Evolutionary conservation across 2,888 invertebrate genomes (phyloP).

Genomic region (Diaperis boleti): DNA sequence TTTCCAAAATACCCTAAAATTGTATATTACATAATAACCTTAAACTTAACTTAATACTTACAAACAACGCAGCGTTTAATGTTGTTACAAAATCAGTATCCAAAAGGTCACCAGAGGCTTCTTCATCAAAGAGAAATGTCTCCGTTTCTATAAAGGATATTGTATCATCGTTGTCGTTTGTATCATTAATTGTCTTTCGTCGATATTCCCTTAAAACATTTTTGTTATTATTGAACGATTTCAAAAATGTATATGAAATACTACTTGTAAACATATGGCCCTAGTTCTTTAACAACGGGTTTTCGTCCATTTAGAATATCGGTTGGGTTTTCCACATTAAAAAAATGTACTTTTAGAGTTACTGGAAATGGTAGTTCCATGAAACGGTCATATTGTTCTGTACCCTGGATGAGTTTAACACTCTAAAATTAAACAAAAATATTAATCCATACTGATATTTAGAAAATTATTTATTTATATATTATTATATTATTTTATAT

Average conservation of each 20-base stretch:
- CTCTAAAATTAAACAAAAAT: too few species aligned
- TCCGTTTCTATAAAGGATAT: constrained; percentile 19
- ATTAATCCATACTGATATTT: too few species aligned
- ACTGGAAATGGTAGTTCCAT: constrained; percentile 59
- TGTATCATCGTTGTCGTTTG: constrained; percentile 19
- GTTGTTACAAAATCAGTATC: constrained; percentile 18
- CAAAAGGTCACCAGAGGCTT: constrained; percentile 28
- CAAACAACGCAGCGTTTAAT: constrained; percentile 10
- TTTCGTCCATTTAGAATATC: constrained; percentile 70
- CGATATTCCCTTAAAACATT: constrained; percentile 11
- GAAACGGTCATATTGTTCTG: constrained; percentile 26
- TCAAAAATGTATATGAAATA: background rate
- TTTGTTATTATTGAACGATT: background rate
- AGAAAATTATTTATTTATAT: too few species aligned
- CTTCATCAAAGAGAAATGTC: constrained; percentile 18
- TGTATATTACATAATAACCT: background rate
- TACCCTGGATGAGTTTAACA: constrained; percentile 4
- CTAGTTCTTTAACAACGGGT: constrained; percentile 73
- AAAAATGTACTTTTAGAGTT: constrained; percentile 73
- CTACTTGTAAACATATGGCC: constrained; percentile 77
- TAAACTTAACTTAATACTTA: constrained; percentile 3
- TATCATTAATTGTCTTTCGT: constrained; percentile 4
- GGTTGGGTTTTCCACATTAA: constrained; percentile 74
- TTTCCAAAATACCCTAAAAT: constrained; percentile 20
- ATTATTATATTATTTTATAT: too few species aligned